These are phyloP conservation scores for Proteles cristata DNA, from an alignment of 2,113 vertebrate species.

Conservation along the genomic window DNA sequence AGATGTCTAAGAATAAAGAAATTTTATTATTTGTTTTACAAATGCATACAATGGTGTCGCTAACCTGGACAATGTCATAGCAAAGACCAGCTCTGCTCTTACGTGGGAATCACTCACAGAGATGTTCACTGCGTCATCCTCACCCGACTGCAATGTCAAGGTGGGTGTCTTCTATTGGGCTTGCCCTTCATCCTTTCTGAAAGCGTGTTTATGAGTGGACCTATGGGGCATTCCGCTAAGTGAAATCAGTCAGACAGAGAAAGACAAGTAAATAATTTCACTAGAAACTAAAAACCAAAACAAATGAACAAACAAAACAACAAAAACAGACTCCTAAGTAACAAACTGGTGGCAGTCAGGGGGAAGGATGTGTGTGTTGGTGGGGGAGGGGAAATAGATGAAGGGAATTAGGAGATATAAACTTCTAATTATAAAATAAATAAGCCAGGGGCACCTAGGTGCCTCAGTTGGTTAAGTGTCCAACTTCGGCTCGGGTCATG, in stretches of 20 bases:
- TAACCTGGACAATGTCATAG: not conserved
- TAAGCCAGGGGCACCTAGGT: not conserved
- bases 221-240: not conserved
- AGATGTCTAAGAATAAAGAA: not conserved
- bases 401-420: not conserved
- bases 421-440: not conserved
- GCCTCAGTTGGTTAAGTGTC: too few relatives aligned
- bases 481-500: too few relatives aligned
- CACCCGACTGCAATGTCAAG: accelerated
- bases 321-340: not conserved
- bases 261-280: not conserved
- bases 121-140: accelerated
- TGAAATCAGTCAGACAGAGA: not conserved
- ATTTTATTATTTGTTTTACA: not conserved
- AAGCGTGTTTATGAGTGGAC: not conserved
- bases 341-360: not conserved
- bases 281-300: not conserved
- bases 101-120: not conserved
- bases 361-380: too few relatives aligned
- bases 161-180: not conserved
- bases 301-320: not conserved
- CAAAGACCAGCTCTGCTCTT: not conserved
- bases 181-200: not conserved
- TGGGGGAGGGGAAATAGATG: too few relatives aligned
- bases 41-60: not conserved